A percentile compares a stretch with the other conserved stretches of the same genome.
Conservation (phyloP, 1,140 invertebrate species). For the Halyomorpha halys region DNA sequence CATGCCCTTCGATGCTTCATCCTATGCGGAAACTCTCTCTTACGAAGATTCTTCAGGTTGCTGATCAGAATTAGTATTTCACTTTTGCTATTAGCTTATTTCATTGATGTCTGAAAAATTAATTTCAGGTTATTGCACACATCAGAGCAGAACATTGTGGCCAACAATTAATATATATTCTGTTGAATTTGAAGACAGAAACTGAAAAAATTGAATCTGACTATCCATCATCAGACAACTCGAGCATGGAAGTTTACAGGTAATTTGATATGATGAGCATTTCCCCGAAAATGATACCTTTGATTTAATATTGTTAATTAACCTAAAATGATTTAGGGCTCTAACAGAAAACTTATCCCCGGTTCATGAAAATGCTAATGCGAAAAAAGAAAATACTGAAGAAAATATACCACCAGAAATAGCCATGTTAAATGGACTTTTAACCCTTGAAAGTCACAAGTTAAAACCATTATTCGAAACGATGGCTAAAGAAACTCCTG, state of each 20-base stretch:
- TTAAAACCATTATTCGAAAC: conserved; percentile 26
- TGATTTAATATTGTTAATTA: neutral
- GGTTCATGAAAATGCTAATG: conserved; percentile 1
- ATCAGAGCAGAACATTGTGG: conserved; percentile 31
- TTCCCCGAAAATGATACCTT: neutral
- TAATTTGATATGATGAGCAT: neutral
- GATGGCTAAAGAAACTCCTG: conserved; percentile 23
- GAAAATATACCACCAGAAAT: conserved; percentile 18
- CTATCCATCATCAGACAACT: conserved; percentile 29
- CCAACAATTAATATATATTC: conserved; percentile 27
- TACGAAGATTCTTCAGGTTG: conserved; percentile 31
- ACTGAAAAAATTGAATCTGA: conserved; percentile 22
- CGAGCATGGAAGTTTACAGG: conserved; percentile 33
- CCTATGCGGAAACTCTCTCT: conserved; percentile 31
- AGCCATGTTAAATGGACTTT: conserved; percentile 23
- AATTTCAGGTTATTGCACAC: conserved; percentile 30
- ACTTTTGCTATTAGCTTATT: neutral
- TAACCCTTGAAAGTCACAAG: conserved; percentile 24
- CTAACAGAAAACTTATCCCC: conserved; percentile 32
- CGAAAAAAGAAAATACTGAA: neutral
- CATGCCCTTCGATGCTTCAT: conserved; percentile 30
- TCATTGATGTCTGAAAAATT: neutral
- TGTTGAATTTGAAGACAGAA: conserved; percentile 29
- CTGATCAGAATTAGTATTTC: neutral
- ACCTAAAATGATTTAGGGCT: conserved; percentile 25